Conservation (phyloP, 2,797 vertebrate genomes). For the Hephaestus fuliginosus region DNA sequence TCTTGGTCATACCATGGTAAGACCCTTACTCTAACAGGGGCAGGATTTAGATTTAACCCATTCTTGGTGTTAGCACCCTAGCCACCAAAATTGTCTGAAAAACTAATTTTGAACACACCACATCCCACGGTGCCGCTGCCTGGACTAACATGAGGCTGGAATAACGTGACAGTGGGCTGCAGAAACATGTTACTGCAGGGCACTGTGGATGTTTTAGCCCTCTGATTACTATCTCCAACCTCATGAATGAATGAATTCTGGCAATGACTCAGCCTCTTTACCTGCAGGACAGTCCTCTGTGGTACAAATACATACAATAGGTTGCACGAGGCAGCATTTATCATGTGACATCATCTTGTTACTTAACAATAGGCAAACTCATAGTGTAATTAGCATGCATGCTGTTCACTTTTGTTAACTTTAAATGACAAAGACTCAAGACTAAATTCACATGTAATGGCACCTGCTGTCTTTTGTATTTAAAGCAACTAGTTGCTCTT, state of each 20-base stretch:
- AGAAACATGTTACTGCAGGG: background rate
- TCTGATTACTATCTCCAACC: slow-evolving; percentile 7
- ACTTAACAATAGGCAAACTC: slow-evolving; percentile 7
- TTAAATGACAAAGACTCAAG: slow-evolving; percentile 8
- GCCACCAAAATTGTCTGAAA: background rate
- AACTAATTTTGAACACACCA: background rate
- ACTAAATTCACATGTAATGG: background rate
- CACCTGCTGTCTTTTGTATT: background rate
- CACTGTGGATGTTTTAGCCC: slow-evolving; percentile 3
- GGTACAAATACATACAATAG: slow-evolving; percentile 9
- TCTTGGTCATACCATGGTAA: too few relatives aligned
- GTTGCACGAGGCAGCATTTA: slow-evolving; percentile 8
- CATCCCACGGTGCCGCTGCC: background rate
- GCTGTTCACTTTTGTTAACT: slow-evolving; percentile 12
- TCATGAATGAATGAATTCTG: background rate
- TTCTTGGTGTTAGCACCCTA: background rate
- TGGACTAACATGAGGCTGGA: slow-evolving; percentile 11
- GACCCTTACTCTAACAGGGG: background rate
- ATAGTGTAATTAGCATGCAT: background rate
- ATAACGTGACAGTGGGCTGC: background rate
- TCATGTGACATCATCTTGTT: slow-evolving; percentile 17
- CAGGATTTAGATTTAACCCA: background rate
- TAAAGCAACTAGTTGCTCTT: slow-evolving; percentile 20
- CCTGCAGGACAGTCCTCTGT: slow-evolving; percentile 11
- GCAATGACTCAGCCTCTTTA: slow-evolving; percentile 18